Evolutionary conservation across 2,113 vertebrate species (phyloP), one percentile per base, ranked within the genome.

Genomic region (Atherinomorus stipes): DNA sequence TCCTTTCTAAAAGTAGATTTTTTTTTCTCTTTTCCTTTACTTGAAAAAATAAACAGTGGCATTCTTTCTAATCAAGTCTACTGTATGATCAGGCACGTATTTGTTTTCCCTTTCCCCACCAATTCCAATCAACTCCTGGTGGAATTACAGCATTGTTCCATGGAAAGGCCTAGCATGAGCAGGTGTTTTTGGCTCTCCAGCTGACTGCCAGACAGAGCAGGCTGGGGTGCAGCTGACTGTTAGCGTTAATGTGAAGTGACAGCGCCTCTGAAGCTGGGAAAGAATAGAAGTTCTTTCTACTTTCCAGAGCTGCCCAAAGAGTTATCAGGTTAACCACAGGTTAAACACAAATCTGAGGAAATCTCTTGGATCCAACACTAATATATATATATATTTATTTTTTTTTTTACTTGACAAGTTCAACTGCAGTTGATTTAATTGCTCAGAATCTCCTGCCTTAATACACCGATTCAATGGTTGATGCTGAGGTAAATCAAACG

Each of bases 111-210:
- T 65, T 67, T 76, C 44, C 63, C 75, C 34, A 50, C 72, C 85
- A 63, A 75, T 89, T 85, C 81, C 90, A 93, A 94, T 92, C 88
- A 90, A 90, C 92, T 90, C 90, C 92, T 91, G 88, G 80, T 92
- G 90, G 88, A 90, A 92, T 91, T 90, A 89, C 89, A 89, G 75
- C 83, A 89, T 93, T 88, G 90, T 93, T 92, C 90, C 85, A 90
- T 86, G 86, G 92, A 94, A 94, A 93, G 84, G 87, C 78, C 86
- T 80, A 82, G 84, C 87, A 81, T 78, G 87, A 91, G 90, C 91
- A 93, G 90, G 92, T 93, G 91, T 93, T 90, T 87, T 64, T 82
- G 86, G 65, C 85, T 79, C 74, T 56, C 38, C 53, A 90, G 78
- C 81, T 83, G 85, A 85, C 88, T 93, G 90, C 92, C 88, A 92